phyloP scores from a whole-genome alignment of 1,140 invertebrate species.

The Plectrocnemia conspersa region DNA sequence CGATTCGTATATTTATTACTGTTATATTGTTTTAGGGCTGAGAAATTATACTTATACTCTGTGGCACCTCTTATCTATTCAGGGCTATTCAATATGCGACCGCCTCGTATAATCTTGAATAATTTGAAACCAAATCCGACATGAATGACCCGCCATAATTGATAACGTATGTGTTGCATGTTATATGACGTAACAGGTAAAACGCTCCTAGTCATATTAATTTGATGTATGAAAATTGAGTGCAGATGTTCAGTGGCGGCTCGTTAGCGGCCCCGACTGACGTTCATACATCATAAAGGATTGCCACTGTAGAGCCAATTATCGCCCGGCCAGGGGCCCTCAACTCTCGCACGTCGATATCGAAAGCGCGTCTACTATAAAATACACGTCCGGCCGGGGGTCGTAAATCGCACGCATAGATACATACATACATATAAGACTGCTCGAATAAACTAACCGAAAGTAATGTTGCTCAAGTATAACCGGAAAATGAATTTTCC shows the following conservation, averaged over 20 bases:
- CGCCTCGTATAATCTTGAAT: too few relatives aligned
- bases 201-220: too few relatives aligned
- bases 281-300: constrained; percentile 10
- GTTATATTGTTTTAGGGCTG: too few relatives aligned
- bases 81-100: too few relatives aligned
- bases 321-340: neutral
- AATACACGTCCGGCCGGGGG: constrained; percentile 6
- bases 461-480: constrained; percentile 23
- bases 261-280: constrained; percentile 3
- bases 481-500: constrained; percentile 28
- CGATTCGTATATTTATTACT: too few relatives aligned
- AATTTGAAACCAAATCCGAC: too few relatives aligned
- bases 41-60: too few relatives aligned
- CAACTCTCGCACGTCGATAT: neutral
- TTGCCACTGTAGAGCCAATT: constrained; percentile 11
- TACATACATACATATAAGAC: neutral
- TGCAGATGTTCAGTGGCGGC: constrained; percentile 15
- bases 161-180: too few relatives aligned
- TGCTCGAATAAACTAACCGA: constrained; percentile 23
- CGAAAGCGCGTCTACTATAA: neutral
- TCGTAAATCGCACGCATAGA: constrained; percentile 14
- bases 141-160: too few relatives aligned
- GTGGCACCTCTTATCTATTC: too few relatives aligned
- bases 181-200: too few relatives aligned
- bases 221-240: constrained; percentile 21